A percentile compares a stretch with the other conserved stretches of the same genome.
phyloP scores from a whole-genome alignment of 2,113 vertebrate genomes.

The Craseonycteris thonglongyai region DNA sequence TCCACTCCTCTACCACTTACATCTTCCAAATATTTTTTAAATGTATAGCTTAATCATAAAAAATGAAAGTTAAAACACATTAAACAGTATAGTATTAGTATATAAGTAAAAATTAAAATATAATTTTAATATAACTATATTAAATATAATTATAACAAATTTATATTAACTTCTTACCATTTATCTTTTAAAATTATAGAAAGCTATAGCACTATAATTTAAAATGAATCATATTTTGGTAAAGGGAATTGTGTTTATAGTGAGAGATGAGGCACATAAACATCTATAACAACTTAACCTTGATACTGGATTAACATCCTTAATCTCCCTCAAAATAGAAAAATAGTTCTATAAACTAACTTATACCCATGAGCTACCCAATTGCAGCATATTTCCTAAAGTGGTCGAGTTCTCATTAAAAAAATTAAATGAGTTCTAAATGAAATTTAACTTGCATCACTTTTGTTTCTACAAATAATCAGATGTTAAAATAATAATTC shows the following conservation, averaged over 20 bases:
- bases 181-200: not conserved
- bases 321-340: not conserved
- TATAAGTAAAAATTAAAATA: not conserved
- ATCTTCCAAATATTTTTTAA: not conserved
- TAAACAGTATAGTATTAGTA: not conserved
- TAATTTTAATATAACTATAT: not conserved
- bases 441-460: slow-evolving; percentile 1
- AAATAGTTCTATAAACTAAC: slow-evolving; percentile 18
- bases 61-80: not conserved
- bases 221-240: not conserved
- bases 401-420: not conserved
- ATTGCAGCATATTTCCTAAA: not conserved
- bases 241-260: not conserved
- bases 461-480: not conserved
- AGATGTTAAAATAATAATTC: slow-evolving; percentile 10
- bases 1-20: not conserved
- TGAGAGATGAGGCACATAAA: not conserved
- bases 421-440: slow-evolving; percentile 17
- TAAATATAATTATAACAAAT: not conserved
- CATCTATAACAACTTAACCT: not conserved
- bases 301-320: not conserved
- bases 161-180: not conserved
- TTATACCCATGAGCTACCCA: not conserved
- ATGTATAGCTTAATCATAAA: not conserved
- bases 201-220: not conserved